A percentile compares a stretch with the other conserved stretches of the same genome.
Conservation (phyloP, 2,797 vertebrate species). For the Enteromius argenteus region DNA sequence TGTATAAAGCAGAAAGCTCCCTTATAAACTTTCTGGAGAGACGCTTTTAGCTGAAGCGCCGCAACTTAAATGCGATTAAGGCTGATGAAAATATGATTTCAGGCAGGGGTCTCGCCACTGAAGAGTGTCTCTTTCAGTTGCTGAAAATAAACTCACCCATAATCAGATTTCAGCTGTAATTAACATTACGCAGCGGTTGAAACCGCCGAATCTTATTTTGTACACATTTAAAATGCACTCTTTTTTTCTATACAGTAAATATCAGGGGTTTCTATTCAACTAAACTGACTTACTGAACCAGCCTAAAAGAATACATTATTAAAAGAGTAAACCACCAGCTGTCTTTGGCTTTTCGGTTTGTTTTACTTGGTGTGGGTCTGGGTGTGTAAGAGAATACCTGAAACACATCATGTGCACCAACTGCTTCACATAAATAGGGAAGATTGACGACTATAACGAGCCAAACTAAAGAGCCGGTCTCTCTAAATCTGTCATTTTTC, state of each 20-base stretch:
- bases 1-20: constrained; percentile 34
- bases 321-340: constrained; percentile 7
- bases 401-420: constrained; percentile 11
- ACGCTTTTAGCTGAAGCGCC: constrained; percentile 34
- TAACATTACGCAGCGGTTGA: neutral
- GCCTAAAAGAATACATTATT: constrained; percentile 12
- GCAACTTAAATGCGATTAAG: constrained; percentile 37
- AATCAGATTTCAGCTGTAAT: constrained; percentile 43
- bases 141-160: constrained; percentile 39
- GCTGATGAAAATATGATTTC: constrained; percentile 37
- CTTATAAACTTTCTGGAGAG: constrained; percentile 27
- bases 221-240: neutral
- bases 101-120: constrained; percentile 26
- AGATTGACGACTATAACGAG: neutral
- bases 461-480: constrained; percentile 9
- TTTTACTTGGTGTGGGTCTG: constrained; percentile 26
- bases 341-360: constrained; percentile 5
- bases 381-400: constrained; percentile 27
- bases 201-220: neutral
- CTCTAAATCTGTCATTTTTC: constrained; percentile 21
- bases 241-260: neutral
- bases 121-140: constrained; percentile 36
- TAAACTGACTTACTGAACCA: neutral
- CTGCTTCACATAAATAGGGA: constrained; percentile 2
- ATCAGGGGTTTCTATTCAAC: neutral